Base-by-base conservation (phyloP, 2,113 vertebrate species). In the Blennius ocellaris region DNA sequence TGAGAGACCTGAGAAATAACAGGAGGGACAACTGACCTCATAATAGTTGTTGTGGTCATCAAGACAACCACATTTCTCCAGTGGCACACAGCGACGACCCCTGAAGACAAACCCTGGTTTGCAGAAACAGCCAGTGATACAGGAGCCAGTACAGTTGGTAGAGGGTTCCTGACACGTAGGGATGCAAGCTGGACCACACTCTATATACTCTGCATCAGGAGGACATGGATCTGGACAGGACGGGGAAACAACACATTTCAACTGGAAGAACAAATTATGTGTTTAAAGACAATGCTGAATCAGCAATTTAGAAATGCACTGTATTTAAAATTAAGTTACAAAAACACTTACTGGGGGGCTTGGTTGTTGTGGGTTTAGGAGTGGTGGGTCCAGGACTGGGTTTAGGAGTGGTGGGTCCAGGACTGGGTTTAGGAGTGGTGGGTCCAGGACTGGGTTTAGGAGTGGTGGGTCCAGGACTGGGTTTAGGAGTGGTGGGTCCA, bases 61-160 rank as follows among this genome's bases (percentile, higher is more conserved):
- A 82, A 92, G 74, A 69, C 94, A 96, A 21, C 88, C 85, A 74
- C 95, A 96, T 69, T 87, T 87, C 6, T 94, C 92, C 36, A 92
- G 72, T 1, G 80, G 92, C 41, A 96, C 82, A 60, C 95, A 95
- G 7, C 4, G 79, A 2, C 37, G 56, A 6, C 86, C 88, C 7
- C 78, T 90, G 58, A 94, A 93, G 79, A 96, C 84, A 78, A 90
- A 94, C 5, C 95, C 95, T 12, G 90, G 89, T 72, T 93, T 91
- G 49, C 95, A 96, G 89, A 95, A 93, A 49, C 95, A 95, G 49
- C 90, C 94, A 0, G 77, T 92, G 59, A 88, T 86, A 65, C 95
- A 96, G 43, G 79, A 78, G 5, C 82, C 77, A 40, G 70, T 75
- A 2, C 94, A 95, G 77, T 82, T 92, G 62, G 89, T 91, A n/a